phyloP scores from a whole-genome alignment of 2,113 vertebrate genomes.

The Clarias batrachus region DNA sequence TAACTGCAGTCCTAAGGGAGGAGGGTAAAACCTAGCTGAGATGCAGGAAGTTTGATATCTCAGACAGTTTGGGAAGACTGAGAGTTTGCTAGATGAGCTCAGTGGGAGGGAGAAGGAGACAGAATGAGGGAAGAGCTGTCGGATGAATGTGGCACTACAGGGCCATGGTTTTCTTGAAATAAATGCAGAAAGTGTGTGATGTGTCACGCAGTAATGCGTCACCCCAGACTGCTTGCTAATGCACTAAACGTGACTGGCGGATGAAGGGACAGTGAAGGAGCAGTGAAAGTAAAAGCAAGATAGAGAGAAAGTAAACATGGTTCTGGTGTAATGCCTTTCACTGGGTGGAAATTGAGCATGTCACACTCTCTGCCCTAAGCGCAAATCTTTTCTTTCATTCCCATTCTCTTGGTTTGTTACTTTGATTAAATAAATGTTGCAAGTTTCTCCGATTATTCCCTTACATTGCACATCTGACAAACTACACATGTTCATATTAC shows the following conservation, averaged over 20 bases:
- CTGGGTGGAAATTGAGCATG: conserved; percentile 41
- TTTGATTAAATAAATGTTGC: conserved; percentile 19
- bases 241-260: conserved; percentile 47
- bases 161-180: conserved; percentile 42
- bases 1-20: not conserved
- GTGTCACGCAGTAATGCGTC: conserved; percentile 48
- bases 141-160: conserved; percentile 36
- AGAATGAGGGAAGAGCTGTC: conserved; percentile 26
- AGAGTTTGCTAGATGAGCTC: conserved; percentile 52
- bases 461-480: not conserved
- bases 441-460: not conserved
- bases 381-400: conserved; percentile 19
- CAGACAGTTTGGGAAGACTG: conserved; percentile 53
- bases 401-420: not conserved
- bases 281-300: not conserved
- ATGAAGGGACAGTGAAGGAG: conserved; percentile 38
- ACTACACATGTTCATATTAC: not conserved
- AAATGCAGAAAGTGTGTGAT: conserved; percentile 47
- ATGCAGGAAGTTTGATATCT: conserved; percentile 56
- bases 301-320: conserved; percentile 42
- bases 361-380: conserved; percentile 25
- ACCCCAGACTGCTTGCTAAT: conserved; percentile 49
- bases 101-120: conserved; percentile 26
- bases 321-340: conserved; percentile 45
- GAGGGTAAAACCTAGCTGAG: conserved; percentile 22